Evolutionary conservation across 2,888 invertebrate species (phyloP), one percentile per base, ranked within the genome.

Genomic region (Neocrepidodera transversa): DNA sequence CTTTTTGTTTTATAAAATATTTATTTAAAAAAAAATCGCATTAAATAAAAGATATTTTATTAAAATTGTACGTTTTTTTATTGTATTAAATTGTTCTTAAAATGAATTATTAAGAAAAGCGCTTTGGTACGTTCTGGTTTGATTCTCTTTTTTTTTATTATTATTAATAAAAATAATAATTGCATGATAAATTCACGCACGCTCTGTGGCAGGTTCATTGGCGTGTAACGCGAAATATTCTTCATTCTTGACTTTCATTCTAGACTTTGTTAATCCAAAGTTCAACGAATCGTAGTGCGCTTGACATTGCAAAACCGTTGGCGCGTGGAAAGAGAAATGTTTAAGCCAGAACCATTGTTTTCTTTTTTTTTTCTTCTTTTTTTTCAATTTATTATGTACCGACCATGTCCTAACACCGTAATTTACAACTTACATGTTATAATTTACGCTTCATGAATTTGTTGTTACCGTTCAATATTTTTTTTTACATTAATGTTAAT

Each of bases 171-270:
- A n/a, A n/a, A n/a, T n/a, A n/a, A n/a, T n/a, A n/a, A n/a, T n/a
- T n/a, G n/a, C n/a, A n/a, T n/a, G n/a, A n/a, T n/a, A 2, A 14
- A 14, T 23, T 30, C 13, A 13, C 13, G 16, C 20, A 26, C 40
- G 18, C 40, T 17, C 11, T 8, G 16, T 45, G 57, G 16, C 18
- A 48, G 56, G 62, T 60, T 60, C 60, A 62, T 40, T 59, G 62
- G 58, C 52, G 62, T 58, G 62, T 62, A 60, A 52, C 56, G 51
- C 36, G 17, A 36, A 62, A 59, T 53, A 62, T 49, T 64, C 60
- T 55, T 60, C 62, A 64, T 63, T 62, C 64, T 62, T 60, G 58
- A 65, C 65, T 65, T 65, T 65, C 65, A 53, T 61, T 58, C 58
- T 53, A 60, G 57, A 60, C 62, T 16, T 38, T 38, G 17, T 16